Evolutionary conservation across 2,888 invertebrate genomes (phyloP), one percentile per base, ranked within the genome.

Genomic region (Platypus cylindrus): DNA sequence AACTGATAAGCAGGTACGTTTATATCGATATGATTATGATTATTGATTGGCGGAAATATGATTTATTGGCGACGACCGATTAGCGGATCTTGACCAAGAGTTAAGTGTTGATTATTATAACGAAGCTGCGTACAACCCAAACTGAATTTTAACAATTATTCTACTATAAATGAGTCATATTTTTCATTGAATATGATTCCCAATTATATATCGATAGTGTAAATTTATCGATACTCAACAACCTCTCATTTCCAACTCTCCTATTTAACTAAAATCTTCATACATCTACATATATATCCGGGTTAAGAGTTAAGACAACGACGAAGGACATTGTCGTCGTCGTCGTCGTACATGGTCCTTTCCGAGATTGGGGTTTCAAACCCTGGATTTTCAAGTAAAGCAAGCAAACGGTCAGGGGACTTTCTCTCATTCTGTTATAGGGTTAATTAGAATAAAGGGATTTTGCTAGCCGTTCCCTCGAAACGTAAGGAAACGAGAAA

Each of bases 391-490:
- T n/a, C n/a, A n/a, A n/a, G n/a, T n/a, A n/a, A n/a, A n/a, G n/a
- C n/a, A n/a, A 38, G 39, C 39, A 38, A 41, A 43, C 44, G 47
- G 46, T 47, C 47, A 47, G 48, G n/a, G 46, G 46, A 46, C 48
- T 48, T 44, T 46, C 45, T n/a, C n/a, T n/a, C n/a, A n/a, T n/a
- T n/a, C n/a, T n/a, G n/a, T n/a, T n/a, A n/a, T 36, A 47, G 50
- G 50, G 50, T 49, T 50, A 50, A 50, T 50, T 49, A 49, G 48
- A 48, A 48, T 45, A 45, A 45, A 41, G 46, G 46, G 47, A 41
- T 41, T 40, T 42, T n/a, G n/a, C n/a, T n/a, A n/a, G n/a, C n/a
- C n/a, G n/a, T n/a, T n/a, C n/a, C n/a, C n/a, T n/a, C n/a, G n/a
- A n/a, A n/a, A n/a, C n/a, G n/a, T n/a, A n/a, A n/a, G n/a, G n/a